Evolutionary conservation across 2,113 vertebrate genomes (phyloP).

Genomic region (human (Homo sapiens)): DNA sequence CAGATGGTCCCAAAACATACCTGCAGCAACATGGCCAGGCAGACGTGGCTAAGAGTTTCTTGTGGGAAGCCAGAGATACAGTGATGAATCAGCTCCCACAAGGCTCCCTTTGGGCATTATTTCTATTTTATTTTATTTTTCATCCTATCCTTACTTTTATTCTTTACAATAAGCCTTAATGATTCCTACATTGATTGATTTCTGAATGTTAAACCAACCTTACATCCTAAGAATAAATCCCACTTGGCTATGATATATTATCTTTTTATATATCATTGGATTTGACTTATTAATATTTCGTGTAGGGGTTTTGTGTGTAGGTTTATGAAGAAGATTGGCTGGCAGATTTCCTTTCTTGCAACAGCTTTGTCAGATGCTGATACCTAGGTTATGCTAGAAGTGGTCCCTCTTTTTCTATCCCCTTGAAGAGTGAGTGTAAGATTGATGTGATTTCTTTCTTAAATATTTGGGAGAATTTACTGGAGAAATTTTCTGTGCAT

Average conservation of each 20-base stretch:
- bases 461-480: background rate
- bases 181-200: background rate
- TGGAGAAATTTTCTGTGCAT: background rate
- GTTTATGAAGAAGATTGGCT: background rate
- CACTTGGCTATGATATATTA: background rate
- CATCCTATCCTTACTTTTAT: background rate
- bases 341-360: background rate
- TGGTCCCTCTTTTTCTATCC: background rate
- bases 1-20: background rate
- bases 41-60: fast-evolving
- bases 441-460: background rate
- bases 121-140: background rate
- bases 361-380: background rate
- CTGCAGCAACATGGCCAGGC: background rate
- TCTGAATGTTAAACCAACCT: background rate
- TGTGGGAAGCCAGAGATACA: background rate
- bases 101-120: background rate
- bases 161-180: background rate
- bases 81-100: background rate
- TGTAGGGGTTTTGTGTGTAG: background rate
- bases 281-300: background rate
- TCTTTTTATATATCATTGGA: background rate
- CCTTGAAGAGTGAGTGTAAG: background rate
- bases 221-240: background rate
- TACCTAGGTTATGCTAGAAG: background rate